phyloP scores from a whole-genome alignment of 2,888 invertebrate species.

The Synanthedon formicaeformis region DNA sequence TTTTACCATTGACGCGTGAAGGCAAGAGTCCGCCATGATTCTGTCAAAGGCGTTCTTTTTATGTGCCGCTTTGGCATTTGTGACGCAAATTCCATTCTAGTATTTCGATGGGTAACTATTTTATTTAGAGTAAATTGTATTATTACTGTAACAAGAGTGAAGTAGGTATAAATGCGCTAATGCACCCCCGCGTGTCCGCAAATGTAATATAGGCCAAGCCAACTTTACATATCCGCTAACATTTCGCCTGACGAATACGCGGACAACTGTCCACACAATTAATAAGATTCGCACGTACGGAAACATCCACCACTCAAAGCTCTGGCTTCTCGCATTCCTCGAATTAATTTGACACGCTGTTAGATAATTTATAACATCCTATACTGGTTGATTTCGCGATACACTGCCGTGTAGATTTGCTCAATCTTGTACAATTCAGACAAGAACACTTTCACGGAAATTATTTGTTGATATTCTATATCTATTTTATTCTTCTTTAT shows the following conservation, averaged over 20 bases:
- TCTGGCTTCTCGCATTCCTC: constrained; percentile 51
- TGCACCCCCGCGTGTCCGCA: constrained; percentile 11
- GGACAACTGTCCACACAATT: constrained; percentile 58
- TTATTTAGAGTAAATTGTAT: too few species aligned
- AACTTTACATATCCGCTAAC: constrained; percentile 11
- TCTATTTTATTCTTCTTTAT: too few species aligned
- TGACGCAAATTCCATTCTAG: too few species aligned
- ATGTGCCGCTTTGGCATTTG: too few species aligned
- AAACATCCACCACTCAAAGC: constrained; percentile 48
- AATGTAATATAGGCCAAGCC: constrained; percentile 17
- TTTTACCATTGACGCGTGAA: too few species aligned
- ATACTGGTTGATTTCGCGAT: constrained; percentile 37
- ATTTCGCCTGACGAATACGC: constrained; percentile 43
- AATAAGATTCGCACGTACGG: constrained; percentile 46
- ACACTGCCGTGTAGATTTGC: constrained; percentile 14
- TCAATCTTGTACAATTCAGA: constrained; percentile 3
- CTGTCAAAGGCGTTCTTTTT: too few species aligned
- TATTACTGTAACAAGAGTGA: too few species aligned
- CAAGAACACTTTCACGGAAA: too few species aligned
- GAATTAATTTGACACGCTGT: constrained; percentile 69
- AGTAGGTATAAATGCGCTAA: constrained; percentile 4
- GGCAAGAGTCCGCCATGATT: too few species aligned
- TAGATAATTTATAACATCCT: constrained; percentile 70
- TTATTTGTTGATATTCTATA: too few species aligned
- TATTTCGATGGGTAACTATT: too few species aligned